A percentile compares a stretch with the other conserved stretches of the same genome.
These are phyloP conservation scores for Onchidella celtica DNA, from an alignment of 2,888 invertebrate species.

Conservation along the genomic window DNA sequence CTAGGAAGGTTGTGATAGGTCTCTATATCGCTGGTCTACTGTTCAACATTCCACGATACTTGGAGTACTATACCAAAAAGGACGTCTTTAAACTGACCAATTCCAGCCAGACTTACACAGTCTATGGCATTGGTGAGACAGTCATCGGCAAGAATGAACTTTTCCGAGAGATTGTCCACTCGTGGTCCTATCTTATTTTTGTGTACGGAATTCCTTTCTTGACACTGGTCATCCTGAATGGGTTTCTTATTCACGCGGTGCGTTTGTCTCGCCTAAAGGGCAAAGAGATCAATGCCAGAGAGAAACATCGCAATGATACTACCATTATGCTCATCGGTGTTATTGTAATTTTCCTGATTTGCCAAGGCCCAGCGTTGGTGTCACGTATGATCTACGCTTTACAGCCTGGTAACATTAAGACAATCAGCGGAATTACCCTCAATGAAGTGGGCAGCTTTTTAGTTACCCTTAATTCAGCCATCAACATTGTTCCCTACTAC, in stretches of 20 bases:
- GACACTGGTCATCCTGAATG: conserved; percentile 77
- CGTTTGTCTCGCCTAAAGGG: conserved; percentile 74
- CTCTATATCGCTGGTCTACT: conserved; percentile 70
- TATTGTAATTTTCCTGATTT: conserved; percentile 79
- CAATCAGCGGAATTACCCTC: conserved; percentile 67
- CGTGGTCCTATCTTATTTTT: conserved; percentile 77
- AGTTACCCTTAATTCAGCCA: conserved; percentile 79
- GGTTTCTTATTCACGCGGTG: conserved; percentile 77
- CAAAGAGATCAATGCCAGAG: conserved; percentile 74
- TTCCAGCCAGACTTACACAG: conserved; percentile 44
- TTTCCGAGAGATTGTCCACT: conserved; percentile 76
- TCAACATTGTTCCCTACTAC: conserved; percentile 80
- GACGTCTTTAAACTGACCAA: conserved; percentile 54
- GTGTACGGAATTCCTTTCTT: conserved; percentile 79
- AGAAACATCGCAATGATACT: conserved; percentile 78
- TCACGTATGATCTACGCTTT: conserved; percentile 79
- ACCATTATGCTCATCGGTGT: conserved; percentile 80
- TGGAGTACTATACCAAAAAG: conserved; percentile 73
- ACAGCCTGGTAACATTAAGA: conserved; percentile 51
- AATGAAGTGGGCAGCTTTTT: conserved; percentile 79
- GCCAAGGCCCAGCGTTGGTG: conserved; percentile 79
- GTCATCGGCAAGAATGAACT: conserved; percentile 67
- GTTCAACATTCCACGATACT: conserved; percentile 77
- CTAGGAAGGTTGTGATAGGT: conserved; percentile 70
- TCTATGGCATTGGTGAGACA: conserved; percentile 64